Evolutionary conservation across 2,888 invertebrate species (phyloP), one percentile per base, ranked within the genome.

Genomic region (Habroteleia sp.): DNA sequence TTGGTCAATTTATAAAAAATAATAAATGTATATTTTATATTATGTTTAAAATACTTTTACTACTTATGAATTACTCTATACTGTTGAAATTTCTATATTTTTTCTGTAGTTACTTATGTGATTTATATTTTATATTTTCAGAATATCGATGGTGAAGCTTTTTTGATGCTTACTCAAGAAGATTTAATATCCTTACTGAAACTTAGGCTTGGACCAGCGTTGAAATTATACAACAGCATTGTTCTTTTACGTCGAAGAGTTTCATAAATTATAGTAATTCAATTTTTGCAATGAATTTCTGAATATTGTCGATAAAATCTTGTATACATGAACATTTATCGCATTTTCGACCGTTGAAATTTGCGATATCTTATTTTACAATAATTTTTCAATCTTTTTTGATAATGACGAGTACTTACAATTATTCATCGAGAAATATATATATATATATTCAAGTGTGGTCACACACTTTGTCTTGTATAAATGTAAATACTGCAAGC

Each of bases 181-280:
- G 97, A 97, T 89, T 91, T 97, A 63, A 91, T 94, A 20, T 91
- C 92, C 37, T 89, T 93, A 73, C 90, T 97, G 80, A 92, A 93
- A 48, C 90, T 97, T 72, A 94, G 95, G 85, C 90, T 97, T 65
- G 97, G 97, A 3, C 96, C 96, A 31, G 95, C 96, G 31, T 91
- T 96, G 77, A 97, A 96, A 87, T 90, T 96, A 52, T 94, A 92
- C 84, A 94, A 94, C 86, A 92, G 92, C 81, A 92, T 94, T 79
- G 88, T 91, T 71, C 87, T 91, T 75, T 86, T 92, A 78, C 89
- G 92, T 74, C 89, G 90, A 79, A 89, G 86, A 77, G 85, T 84
- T 42, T 83, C 87, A 77, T 88, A 85, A 87, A 81, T 50, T 25
- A 58, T 25, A 8, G 6, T 1, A 10, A 35, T 17, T 3, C 3